phyloP scores from a whole-genome alignment of 2,888 invertebrate genomes.

The Tupiocoris notatus region DNA sequence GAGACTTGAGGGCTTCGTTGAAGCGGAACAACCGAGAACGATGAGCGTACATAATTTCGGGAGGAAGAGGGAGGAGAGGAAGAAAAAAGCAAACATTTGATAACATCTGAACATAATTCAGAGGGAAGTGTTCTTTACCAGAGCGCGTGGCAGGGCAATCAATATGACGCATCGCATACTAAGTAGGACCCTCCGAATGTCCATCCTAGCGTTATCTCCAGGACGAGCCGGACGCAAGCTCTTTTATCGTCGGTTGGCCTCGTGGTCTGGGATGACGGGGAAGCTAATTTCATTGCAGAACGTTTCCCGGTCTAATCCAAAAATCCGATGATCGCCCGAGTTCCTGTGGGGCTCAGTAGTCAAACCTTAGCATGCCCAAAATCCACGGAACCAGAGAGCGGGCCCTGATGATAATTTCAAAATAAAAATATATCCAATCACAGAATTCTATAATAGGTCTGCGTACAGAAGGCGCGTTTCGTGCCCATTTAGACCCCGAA shows the following conservation, averaged over 20 bases:
- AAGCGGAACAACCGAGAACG: not conserved
- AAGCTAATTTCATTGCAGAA: not conserved
- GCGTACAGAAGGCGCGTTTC: no score
- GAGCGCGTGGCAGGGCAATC: slow-evolving; percentile 10
- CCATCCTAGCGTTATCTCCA: not conserved
- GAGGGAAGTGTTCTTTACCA: not conserved
- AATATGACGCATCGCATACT: slow-evolving; percentile 39
- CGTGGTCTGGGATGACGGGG: not conserved
- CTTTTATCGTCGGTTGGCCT: not conserved
- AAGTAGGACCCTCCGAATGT: slow-evolving; percentile 9
- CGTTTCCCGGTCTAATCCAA: not conserved
- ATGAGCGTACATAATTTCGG: not conserved
- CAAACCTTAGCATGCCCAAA: no score
- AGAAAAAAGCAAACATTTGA: slow-evolving; percentile 34
- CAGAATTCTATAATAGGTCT: no score
- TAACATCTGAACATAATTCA: slow-evolving; percentile 38
- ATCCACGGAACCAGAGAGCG: no score
- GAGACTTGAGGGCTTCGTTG: not conserved
- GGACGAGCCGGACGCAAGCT: not conserved
- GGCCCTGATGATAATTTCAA: no score
- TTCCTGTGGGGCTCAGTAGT: not conserved
- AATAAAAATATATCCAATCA: no score
- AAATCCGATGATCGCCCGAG: not conserved
- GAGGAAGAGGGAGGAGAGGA: slow-evolving; percentile 5
- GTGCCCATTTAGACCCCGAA: no score